Evolutionary conservation across 2,797 vertebrate species (phyloP), one percentile per base, ranked within the genome.

Genomic region (Triplophysa yarkandensis): DNA sequence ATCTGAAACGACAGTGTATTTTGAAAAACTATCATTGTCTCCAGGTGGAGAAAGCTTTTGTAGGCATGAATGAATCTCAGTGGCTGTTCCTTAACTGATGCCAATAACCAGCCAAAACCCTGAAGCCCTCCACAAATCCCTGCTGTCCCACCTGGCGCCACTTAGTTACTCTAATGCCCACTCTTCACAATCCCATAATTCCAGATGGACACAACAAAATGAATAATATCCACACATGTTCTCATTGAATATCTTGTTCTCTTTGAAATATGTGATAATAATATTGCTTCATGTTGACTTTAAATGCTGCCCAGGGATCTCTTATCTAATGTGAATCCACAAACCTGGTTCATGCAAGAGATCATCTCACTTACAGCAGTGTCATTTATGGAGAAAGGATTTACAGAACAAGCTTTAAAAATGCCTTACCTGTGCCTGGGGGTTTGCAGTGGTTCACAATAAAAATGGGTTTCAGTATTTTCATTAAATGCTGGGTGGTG

Each of bases 311-410:
- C 17, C 44, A 46, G 44, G 44, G 44, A 46, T 19, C 44, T n/a
- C 17, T n/a, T 7, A 13, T 16, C 17, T 25, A 4, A 7, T 54
- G 36, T 68, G 17, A 50, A 55, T 17, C 36, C 32, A 55, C 48
- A 27, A 41, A 28, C 23, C 21, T 41, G 17, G 23, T 55, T 55
- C 14, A 19, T 68, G 17, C 50, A 55, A 27, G 10, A 55, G 23
- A 55, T 11, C 10, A 55, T 11, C 10, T 68, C 16, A 8, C 23
- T n/a, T 27, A 28, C 17, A 68, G 34, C 19, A 16, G 9, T 68
- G 66, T 19, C 50, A 28, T 57, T 57, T 55, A 21, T 9, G 55
- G 6, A 57, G 28, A 39, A 30, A 64, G 7, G 50, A 43, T 68
- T 68, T 39, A 25, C 16, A 68, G 66, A 41, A 10, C 16, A 41